A percentile compares a stretch with the other conserved stretches of the same genome.
These are phyloP conservation scores for Synergus gifuensis DNA, from an alignment of 2,888 invertebrate genomes.

Conservation along the genomic window DNA sequence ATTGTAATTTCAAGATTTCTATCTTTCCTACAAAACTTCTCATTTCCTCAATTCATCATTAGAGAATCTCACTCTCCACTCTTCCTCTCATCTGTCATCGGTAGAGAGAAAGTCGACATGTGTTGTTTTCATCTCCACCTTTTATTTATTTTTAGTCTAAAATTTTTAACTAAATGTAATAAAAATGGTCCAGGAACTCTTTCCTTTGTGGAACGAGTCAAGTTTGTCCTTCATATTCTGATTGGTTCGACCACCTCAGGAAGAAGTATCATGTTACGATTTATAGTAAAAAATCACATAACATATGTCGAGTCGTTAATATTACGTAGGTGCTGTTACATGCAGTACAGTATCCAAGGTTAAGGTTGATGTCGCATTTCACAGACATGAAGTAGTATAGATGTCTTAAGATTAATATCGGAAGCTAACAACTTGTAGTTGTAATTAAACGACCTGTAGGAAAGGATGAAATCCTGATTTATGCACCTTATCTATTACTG, in stretches of 20 bases:
- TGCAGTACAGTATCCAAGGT: conserved; percentile 21
- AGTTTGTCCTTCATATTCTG: conserved; percentile 49
- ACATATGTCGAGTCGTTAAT: not conserved
- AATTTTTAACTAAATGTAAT: not conserved
- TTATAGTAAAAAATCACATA: not conserved
- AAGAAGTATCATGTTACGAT: conserved; percentile 29
- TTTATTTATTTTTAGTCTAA: not conserved
- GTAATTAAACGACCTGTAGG: not conserved
- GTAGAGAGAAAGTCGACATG: not conserved
- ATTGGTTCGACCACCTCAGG: conserved; percentile 45
- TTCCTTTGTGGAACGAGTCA: not conserved
- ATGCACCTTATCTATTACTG: not conserved
- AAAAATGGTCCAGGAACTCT: not conserved
- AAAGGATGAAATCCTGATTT: not conserved
- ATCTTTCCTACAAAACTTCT: not conserved
- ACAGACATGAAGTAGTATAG: not conserved
- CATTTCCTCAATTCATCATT: not conserved
- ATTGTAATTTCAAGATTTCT: not conserved
- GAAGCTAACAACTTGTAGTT: not conserved
- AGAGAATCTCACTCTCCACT: not conserved
- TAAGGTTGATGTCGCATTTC: conserved; percentile 7
- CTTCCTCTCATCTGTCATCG: not conserved
- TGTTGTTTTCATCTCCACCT: not conserved
- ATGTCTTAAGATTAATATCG: not conserved
- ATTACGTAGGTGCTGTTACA: conserved; percentile 37